Base-by-base conservation (phyloP, 2,113 vertebrate species). In the Isichthys henryi region DNA sequence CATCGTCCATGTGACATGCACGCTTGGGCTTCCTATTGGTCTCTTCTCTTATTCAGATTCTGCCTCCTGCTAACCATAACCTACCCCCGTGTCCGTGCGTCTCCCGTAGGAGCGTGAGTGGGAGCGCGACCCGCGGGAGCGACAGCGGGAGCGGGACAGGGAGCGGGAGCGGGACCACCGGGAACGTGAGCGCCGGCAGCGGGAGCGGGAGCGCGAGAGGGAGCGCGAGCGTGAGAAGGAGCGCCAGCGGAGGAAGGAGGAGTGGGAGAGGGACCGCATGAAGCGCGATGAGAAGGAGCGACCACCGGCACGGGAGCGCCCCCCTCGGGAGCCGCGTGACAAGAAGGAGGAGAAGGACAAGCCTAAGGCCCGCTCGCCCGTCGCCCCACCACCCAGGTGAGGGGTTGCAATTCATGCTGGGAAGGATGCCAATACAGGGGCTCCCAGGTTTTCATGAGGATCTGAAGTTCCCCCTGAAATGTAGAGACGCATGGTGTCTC, bases 271-370 rank as follows among this genome's bases (percentile, higher is more conserved):
- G 0, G 98, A 99, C 56, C 96, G 97, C 27, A 7, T 96, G 90
- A 97, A 96, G 0, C 95, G 98, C 0, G 97, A 98, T 0, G 98
- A 99, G 91, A 99, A 99, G 95, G 98, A 99, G 10, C 95, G 97
- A 15, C 96, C 97, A 4, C 95, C 97, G 15, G 96, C 97, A 89
- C 94, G 96, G 62, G 92, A 98, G 91, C 97, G 98, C 1, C 97
- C 97, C 0, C 97, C 97, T 0, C 96, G 94, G 10, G 96, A 98
- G 23, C 46, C 95, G 13, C 94, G 97, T 21, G 98, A 99, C 2
- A 97, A 98, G 9, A 98, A 99, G 1, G 98, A 99, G 23, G 98
- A 99, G 49, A 98, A 99, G 46, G 97, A 98, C 11, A 88, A 88
- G 89, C 92, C 96, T 0, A 98, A 98, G 91, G 95, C 97, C 0